Evolutionary conservation across 2,797 vertebrate genomes (phyloP).

Genomic region (Stomatorhinus walkeri): DNA sequence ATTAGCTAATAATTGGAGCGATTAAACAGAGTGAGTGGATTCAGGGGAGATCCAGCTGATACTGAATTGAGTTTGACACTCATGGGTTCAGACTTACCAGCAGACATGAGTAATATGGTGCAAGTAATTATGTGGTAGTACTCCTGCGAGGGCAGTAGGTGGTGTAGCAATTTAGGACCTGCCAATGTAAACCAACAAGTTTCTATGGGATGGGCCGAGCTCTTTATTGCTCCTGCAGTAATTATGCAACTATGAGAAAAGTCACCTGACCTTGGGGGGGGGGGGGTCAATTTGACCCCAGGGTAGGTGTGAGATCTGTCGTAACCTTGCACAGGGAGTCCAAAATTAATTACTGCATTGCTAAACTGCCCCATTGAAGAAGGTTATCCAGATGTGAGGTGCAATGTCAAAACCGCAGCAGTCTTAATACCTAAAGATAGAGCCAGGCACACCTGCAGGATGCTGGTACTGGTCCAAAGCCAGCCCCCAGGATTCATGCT

Average conservation of each 20-base stretch:
- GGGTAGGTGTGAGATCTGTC: background rate
- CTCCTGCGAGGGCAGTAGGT: background rate
- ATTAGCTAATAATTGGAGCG: conserved; percentile 2
- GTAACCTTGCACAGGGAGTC: background rate
- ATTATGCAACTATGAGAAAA: background rate
- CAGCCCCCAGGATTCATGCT: background rate
- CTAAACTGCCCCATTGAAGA: background rate
- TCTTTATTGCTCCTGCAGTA: background rate
- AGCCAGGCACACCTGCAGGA: background rate
- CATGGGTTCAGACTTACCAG: background rate
- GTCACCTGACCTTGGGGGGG: background rate
- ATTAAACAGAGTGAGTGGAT: background rate
- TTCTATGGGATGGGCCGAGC: background rate
- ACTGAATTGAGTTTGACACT: background rate
- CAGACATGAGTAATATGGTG: background rate
- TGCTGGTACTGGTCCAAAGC: background rate
- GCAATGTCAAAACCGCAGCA: background rate
- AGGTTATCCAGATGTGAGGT: background rate
- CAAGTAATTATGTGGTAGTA: background rate
- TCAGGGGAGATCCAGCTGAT: background rate
- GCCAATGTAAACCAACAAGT: background rate
- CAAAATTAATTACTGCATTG: background rate
- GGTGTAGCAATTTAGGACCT: background rate
- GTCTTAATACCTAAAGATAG: background rate
- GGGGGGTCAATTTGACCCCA: background rate